Conservation (phyloP, 2,113 vertebrate species). For the Xiphophorus maculatus region DNA sequence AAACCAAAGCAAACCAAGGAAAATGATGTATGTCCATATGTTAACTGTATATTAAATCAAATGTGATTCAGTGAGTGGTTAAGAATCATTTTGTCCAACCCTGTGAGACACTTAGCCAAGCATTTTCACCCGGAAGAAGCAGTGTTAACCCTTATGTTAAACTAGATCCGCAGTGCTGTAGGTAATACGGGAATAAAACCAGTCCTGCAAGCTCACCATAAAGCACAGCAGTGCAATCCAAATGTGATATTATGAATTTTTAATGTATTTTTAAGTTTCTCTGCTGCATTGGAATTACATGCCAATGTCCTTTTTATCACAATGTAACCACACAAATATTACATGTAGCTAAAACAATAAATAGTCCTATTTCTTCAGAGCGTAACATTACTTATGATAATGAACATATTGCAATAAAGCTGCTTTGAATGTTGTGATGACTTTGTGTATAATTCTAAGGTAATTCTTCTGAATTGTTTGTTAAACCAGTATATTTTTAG, state of each 20-base stretch:
- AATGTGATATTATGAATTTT: background rate
- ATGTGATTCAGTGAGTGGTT: constrained; percentile 11
- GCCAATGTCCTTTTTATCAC: background rate
- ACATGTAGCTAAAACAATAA: background rate
- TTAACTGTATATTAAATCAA: background rate
- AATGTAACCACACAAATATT: background rate
- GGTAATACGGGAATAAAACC: constrained; percentile 20
- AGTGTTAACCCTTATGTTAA: constrained; percentile 8
- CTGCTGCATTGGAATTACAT: constrained; percentile 15
- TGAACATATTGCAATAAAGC: background rate
- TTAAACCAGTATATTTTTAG: background rate
- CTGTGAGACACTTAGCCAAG: constrained; percentile 1
- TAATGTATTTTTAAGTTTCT: constrained; percentile 23
- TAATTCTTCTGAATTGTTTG: background rate
- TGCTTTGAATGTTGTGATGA: background rate
- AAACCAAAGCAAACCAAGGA: background rate
- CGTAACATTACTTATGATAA: constrained; percentile 6
- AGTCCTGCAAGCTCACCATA: constrained; percentile 18
- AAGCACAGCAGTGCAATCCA: constrained; percentile 4
- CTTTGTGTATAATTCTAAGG: background rate
- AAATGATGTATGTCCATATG: background rate
- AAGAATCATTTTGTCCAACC: constrained; percentile 9
- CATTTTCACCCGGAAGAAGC: background rate
- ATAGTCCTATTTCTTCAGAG: background rate
- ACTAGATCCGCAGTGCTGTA: constrained; percentile 4